Evolutionary conservation across 1,140 invertebrate genomes (phyloP), one percentile per base, ranked within the genome.

Genomic region (Aporrectodea caliginosa): DNA sequence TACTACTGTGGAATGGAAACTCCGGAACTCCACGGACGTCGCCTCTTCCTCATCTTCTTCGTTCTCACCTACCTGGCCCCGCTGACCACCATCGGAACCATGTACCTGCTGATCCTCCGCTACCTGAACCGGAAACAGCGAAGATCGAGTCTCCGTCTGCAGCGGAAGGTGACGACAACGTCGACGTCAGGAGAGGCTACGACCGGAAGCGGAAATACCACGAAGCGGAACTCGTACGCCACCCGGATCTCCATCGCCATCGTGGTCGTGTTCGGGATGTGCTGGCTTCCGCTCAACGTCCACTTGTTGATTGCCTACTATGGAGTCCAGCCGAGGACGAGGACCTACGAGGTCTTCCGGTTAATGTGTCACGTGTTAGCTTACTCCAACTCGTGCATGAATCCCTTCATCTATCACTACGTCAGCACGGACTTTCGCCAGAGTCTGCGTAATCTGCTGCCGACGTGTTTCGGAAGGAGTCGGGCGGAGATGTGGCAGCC

Each of bases 191-290:
- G n/a, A n/a, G n/a, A n/a, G n/a, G n/a, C n/a, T n/a, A n/a, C n/a
- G n/a, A n/a, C n/a, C n/a, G n/a, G n/a, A n/a, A n/a, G n/a, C n/a
- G n/a, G n/a, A n/a, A n/a, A n/a, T 22, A 58, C 43, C 43, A 22
- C 22, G 6, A 58, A 77, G 31, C 68, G 75, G 12, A 33, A 31
- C 30, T 74, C 73, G 31, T 34, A 31, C 73, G 96, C 97, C 0
- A 98, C 96, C 0, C 31, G 71, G 31, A 77, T 80, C 35, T 74
- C 69, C 33, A 35, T 80, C 68, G 69, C 69, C 33, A 74, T 80
- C 1, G 74, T 77, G 29, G 68, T 77, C 69, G 79, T 80, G 22
- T 80, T 80, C 75, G 79, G 58, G n/a, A n/a, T 77, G 16, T 77
- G 75, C 69, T 80, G 79, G 79, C 69, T 80, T n/a, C 79, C 79